phyloP scores from a whole-genome alignment of 2,113 vertebrate species.

The Salvelinus fontinalis region DNA sequence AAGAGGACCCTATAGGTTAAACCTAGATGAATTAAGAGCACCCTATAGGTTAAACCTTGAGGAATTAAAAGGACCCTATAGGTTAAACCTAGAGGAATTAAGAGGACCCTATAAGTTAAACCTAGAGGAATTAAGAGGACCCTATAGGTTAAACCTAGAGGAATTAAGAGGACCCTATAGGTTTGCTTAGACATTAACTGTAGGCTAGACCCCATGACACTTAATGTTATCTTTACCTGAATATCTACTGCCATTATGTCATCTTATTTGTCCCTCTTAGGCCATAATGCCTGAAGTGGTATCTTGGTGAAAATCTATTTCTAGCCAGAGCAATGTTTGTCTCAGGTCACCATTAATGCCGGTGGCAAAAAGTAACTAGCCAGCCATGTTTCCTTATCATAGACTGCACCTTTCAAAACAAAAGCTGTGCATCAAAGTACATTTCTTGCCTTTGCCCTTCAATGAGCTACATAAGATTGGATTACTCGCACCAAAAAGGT shows the following conservation, averaged over 20 bases:
- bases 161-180: not conserved
- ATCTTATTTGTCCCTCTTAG: not conserved
- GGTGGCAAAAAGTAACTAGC: slow-evolving; percentile 45
- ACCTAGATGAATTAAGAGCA: not conserved
- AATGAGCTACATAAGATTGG: not conserved
- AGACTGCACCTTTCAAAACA: slow-evolving; percentile 32
- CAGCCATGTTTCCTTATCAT: slow-evolving; percentile 47
- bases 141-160: not conserved
- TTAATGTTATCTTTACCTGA: not conserved
- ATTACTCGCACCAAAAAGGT: not conserved
- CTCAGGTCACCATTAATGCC: slow-evolving; percentile 19
- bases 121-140: not conserved
- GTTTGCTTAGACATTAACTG: not conserved
- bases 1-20: too few species aligned
- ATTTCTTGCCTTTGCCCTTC: slow-evolving; percentile 29
- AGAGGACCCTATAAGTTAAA: too few species aligned
- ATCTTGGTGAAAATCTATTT: not conserved
- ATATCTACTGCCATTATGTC: not conserved
- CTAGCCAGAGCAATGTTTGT: not conserved
- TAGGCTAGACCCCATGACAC: not conserved
- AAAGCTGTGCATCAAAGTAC: slow-evolving; percentile 35
- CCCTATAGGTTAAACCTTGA: too few species aligned
- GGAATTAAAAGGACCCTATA: too few species aligned
- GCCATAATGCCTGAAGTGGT: too few species aligned
- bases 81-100: too few species aligned